phyloP scores from a whole-genome alignment of 30 jellyfish, hydroid and myxozoan species.

The Chironex yamaguchii region DNA sequence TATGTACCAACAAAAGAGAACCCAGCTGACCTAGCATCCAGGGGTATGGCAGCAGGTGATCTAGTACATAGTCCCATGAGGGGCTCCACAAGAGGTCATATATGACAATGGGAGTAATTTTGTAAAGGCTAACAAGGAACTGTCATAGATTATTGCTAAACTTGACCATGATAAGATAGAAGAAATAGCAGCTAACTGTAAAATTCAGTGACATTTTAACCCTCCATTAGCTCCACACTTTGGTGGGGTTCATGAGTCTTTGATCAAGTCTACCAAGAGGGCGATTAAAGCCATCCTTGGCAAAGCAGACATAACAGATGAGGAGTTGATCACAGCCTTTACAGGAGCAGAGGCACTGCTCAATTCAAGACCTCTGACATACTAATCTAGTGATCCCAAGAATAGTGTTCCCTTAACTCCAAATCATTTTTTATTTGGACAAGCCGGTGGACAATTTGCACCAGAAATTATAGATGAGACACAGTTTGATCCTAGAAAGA shows the following conservation, averaged over 20 bases:
- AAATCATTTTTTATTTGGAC: background rate
- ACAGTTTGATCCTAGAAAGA: background rate
- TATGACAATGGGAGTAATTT: background rate
- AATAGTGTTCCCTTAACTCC: background rate
- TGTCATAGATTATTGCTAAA: background rate
- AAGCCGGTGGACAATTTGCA: background rate
- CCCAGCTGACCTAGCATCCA: conserved; percentile 66
- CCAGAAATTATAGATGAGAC: background rate
- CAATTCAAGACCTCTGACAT: background rate
- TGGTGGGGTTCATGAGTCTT: background rate
- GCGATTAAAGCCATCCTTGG: background rate
- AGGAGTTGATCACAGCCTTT: background rate
- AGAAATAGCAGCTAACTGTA: background rate
- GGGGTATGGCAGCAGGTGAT: too few relatives aligned
- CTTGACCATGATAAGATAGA: background rate
- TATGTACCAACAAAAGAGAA: conserved; percentile 36
- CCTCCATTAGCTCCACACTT: background rate
- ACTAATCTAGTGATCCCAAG: background rate
- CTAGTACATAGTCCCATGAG: too few relatives aligned
- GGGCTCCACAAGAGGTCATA: background rate
- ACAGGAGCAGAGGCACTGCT: background rate
- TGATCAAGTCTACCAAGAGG: background rate
- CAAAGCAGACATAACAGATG: background rate
- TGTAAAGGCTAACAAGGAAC: background rate
- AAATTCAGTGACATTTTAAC: background rate